Evolutionary conservation across 2,113 vertebrate genomes (phyloP), one percentile per base, ranked within the genome.

Genomic region (Callionymus lyra): DNA sequence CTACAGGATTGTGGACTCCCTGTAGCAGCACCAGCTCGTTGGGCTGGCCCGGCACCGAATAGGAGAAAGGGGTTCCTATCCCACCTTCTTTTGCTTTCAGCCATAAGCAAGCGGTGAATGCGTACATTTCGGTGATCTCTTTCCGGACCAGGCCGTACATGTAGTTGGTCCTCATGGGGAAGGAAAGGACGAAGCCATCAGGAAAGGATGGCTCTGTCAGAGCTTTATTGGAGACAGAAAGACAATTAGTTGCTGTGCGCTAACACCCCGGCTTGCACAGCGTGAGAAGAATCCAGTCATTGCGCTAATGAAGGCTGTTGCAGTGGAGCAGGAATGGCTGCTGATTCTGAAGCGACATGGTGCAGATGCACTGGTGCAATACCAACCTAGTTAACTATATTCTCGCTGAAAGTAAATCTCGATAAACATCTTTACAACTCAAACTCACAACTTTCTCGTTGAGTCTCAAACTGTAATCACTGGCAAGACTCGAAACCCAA

Each of bases 21-120:
- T 98, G 91, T 44, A 98, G 74, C 47, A 98, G 80, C 60, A 97
- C 95, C 0, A 98, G 86, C 81, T 98, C 92, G 0, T 98, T 98
- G 41, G 92, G 82, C 60, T 98, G 92, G 21, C 86, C 91, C 0
- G 88, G 85, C 10, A 94, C 90, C 0, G 95, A 94, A 66, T 97
- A 98, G 52, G 95, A 98, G 82, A 98, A 97, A 0, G 94, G 95
- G 1, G 95, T 98, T 41, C 94, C 95, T 1, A 97, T 90, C 39
- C 92, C 90, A 4, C 73, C 71, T 0, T 84, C 70, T 0, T 84
- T 85, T 45, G 89, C 84, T 64, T 89, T 90, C 67, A 98, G 77
- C 95, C 95, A 98, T 68, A 92, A 53, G 46, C 93, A 96, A 64
- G 87, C 74, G 0, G 93, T 97, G 81, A 98, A 96, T 37, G 91